A percentile compares a stretch with the other conserved stretches of the same genome.
phyloP scores from a whole-genome alignment of 2,113 vertebrate species.

The Isurus oxyrinchus region DNA sequence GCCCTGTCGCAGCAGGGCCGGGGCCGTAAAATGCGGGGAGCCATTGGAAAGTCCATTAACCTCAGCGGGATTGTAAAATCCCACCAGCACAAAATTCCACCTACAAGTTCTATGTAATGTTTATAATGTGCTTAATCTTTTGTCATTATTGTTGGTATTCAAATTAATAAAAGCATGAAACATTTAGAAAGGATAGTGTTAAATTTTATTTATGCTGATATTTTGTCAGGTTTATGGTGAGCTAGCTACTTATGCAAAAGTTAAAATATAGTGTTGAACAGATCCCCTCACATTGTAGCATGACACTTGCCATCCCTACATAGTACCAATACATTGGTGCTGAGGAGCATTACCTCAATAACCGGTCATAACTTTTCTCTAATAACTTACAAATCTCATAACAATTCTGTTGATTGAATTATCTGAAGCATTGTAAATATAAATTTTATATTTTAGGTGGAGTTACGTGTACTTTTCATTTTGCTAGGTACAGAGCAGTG shows the following conservation, averaged over 20 bases:
- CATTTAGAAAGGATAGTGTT: too few relatives aligned
- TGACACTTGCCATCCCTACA: not conserved
- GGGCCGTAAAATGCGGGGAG: too few relatives aligned
- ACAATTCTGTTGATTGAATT: not conserved
- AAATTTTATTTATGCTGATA: too few relatives aligned
- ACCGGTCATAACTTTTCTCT: not conserved
- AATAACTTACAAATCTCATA: not conserved
- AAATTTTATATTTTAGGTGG: not conserved
- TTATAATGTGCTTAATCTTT: not conserved
- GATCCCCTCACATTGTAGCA: not conserved
- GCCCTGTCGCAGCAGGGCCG: too few relatives aligned
- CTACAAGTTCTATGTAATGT: not conserved
- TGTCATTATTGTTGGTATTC: too few relatives aligned
- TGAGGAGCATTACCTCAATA: not conserved
- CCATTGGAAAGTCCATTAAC: too few relatives aligned
- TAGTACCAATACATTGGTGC: not conserved
- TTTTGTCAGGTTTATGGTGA: too few relatives aligned
- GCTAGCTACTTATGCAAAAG: too few relatives aligned
- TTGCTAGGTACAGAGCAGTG: not conserved
- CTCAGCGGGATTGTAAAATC: too few relatives aligned
- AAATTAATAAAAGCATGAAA: too few relatives aligned
- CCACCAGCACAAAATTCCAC: too few relatives aligned
- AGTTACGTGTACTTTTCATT: not conserved
- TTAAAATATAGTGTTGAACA: not conserved
- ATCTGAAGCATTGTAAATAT: not conserved